Evolutionary conservation across 2,113 vertebrate species (phyloP).

Genomic region (Panurus biarmicus): DNA sequence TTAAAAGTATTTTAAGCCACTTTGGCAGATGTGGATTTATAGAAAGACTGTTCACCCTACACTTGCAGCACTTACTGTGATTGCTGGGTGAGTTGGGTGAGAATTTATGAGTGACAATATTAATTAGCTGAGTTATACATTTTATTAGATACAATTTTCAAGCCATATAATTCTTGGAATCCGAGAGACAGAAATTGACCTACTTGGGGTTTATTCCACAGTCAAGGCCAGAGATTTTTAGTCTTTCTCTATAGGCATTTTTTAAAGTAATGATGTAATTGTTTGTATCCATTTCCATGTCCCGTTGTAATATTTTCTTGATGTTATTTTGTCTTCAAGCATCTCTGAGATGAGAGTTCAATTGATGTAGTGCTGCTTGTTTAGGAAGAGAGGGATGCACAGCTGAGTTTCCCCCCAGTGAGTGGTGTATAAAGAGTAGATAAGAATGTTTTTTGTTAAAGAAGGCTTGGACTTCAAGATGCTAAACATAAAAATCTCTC

Average conservation of each 20-base stretch:
- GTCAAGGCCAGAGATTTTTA: background rate
- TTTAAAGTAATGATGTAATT: background rate
- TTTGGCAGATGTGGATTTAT: background rate
- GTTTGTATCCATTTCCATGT: background rate
- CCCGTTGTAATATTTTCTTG: background rate
- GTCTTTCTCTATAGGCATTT: background rate
- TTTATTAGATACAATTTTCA: conserved; percentile 31
- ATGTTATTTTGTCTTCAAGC: background rate
- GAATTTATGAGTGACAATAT: background rate
- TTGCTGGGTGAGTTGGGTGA: background rate
- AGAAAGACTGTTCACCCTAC: background rate
- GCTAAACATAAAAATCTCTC: background rate
- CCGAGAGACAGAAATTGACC: background rate
- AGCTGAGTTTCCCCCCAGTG: background rate
- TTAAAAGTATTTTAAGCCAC: background rate
- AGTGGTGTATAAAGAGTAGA: background rate
- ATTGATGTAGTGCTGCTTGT: background rate
- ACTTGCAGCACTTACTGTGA: conserved; percentile 26
- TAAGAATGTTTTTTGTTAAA: background rate
- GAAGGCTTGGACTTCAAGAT: background rate
- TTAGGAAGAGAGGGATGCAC: background rate
- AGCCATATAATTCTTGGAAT: background rate
- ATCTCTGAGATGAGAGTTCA: background rate
- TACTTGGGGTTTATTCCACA: background rate
- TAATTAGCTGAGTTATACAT: conserved; percentile 23